Conservation (phyloP, 2,113 vertebrate genomes). For the Turnix velox region DNA sequence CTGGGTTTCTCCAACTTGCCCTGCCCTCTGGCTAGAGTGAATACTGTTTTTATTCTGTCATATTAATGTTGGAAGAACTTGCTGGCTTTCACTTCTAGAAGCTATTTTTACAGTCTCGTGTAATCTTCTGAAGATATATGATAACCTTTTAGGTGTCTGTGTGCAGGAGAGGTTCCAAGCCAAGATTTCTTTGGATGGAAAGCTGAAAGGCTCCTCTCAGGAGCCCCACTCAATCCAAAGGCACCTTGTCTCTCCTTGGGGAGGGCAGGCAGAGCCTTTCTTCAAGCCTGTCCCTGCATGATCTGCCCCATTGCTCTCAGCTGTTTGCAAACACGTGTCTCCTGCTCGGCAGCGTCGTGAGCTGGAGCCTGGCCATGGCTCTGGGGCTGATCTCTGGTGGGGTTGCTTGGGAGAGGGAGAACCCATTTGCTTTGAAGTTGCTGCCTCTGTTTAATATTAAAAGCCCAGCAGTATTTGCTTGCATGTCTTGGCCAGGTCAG, state of each 20-base stretch:
- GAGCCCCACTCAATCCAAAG: neutral
- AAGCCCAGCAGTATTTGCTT: conserved; percentile 34
- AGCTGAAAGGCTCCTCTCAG: fast-evolving
- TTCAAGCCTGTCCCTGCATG: neutral
- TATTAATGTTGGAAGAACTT: conserved; percentile 18
- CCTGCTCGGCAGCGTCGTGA: neutral
- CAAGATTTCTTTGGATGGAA: neutral
- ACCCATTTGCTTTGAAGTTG: conserved; percentile 23
- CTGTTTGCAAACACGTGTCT: neutral
- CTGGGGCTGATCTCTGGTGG: conserved; percentile 22
- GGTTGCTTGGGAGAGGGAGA: conserved; percentile 10
- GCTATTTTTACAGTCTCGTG: conserved; percentile 1
- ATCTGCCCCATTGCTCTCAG: neutral
- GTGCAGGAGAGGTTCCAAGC: neutral
- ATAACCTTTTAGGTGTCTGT: neutral
- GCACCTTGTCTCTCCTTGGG: neutral
- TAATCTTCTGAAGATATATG: neutral
- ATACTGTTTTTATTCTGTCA: neutral
- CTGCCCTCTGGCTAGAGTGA: neutral
- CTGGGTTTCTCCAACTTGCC: neutral
- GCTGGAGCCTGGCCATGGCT: conserved; percentile 23
- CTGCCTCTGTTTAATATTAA: neutral
- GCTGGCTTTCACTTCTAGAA: neutral
- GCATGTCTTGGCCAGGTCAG: conserved; percentile 48
- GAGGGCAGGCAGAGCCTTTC: neutral